Base-by-base conservation (phyloP, 1,140 invertebrate genomes). In the Saxidomus purpurata region DNA sequence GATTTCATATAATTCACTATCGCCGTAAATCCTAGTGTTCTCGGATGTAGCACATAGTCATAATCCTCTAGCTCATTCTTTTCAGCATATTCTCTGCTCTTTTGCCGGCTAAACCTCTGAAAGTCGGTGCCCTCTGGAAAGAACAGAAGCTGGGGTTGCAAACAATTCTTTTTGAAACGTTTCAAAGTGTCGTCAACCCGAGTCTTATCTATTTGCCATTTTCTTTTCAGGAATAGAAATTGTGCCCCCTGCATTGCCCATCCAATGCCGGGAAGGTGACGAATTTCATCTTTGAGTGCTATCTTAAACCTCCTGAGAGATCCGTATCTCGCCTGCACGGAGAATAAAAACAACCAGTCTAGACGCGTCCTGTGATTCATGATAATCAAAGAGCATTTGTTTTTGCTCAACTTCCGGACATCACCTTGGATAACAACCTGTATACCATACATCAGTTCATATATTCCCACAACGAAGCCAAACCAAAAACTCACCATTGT, bases 291-390 rank as follows among this genome's bases (percentile, higher is more conserved):
- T 94, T 98, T 99, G 1, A 98, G 96, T 77, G 98, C 97, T 92
- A 98, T 98, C 94, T 98, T 98, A 22, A 97, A 96, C 47, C 96
- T 95, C 59, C 96, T 96, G 93, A 97, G 94, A 28, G 97, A 97
- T 22, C 97, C 97, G 94, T 98, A 93, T 31, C 94, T 97, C 91
- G 97, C 97, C 94, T 98, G 97, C 28, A 97, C 97, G 49, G 97
- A 97, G 98, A 98, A 98, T 43, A 98, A 96, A 95, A 98, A 98
- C 94, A 98, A 98, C 98, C 98, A 98, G 95, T 99, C 98, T 13
- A 98, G 97, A 63, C 98, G 96, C 6, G 98, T 98, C 28, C 98
- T 96, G 95, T 99, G 98, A 94, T 98, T 99, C 97, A 98, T 98
- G 9, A 99, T 96, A 34, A 98, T 96, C 34, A 99, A 96, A 31